Base-by-base conservation (phyloP, 1,140 invertebrate species). In the Octopus bimaculoides region DNA sequence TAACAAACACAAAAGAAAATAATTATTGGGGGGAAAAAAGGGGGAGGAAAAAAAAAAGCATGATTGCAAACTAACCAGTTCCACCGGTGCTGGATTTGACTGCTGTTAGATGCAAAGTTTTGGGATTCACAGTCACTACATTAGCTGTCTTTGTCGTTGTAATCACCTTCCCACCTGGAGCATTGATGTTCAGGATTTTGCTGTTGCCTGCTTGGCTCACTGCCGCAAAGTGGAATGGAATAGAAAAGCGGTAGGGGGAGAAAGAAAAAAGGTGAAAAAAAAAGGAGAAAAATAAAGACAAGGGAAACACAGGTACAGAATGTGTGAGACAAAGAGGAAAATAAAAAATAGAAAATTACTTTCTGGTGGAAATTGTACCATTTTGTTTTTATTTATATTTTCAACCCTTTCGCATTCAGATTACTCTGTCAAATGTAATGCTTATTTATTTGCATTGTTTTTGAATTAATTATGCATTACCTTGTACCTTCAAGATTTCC, bases 71-170 rank as follows among this genome's bases (percentile, higher is more conserved):
- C 52, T 77, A 80, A 85, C 84, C 82, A 77, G 86, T 83, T 12
- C 85, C 83, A 61, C 85, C 86, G 17, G 82, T 80, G 20, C 82
- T 81, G 20, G 87, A 85, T 82, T 89, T 90, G n/a, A 90, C 88
- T 14, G 88, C 87, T 12, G 88, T 87, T 5, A 89, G 83, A 77
- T 90, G 89, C 56, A 89, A 81, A 4, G 88, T 89, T 83, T 89
- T 90, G n/a, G 89, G 88, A 80, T 89, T 89, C 7, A 90, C 89
- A 12, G 88, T 89, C 12, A 89, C 86, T 9, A 89, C 85, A 81
- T 87, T 89, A 17, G 86, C 83, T 17, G 84, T 82, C 56, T 85
- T 84, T 52, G 84, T 85, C 52, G 84, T 85, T n/a, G 87, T 84
- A 20, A 87, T 88, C 12, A 89, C 87, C 54, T 88, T 86, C 9